Percentiles rank a stretch among this genome's conserved stretches.
These are phyloP conservation scores for Herpetotheres cachinnans DNA, from an alignment of 2,113 vertebrate species.

Conservation along the genomic window DNA sequence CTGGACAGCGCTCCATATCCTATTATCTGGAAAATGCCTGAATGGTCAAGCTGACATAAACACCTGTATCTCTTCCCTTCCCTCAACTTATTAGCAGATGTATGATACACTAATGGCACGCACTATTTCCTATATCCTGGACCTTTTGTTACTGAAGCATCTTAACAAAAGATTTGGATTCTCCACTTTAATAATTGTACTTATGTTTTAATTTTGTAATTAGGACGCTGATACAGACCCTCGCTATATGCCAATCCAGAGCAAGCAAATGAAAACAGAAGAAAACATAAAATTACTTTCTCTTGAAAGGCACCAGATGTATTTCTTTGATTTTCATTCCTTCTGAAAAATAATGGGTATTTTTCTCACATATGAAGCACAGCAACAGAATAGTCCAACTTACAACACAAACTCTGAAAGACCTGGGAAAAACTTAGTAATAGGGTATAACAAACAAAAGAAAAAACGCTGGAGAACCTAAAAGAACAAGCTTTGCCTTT, in stretches of 20 bases:
- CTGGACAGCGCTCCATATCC: not conserved
- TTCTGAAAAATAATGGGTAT: not conserved
- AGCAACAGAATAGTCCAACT: not conserved
- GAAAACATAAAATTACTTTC: not conserved
- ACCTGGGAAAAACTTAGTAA: fast-evolving
- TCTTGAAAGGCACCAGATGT: not conserved
- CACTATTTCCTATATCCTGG: not conserved
- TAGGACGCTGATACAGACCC: not conserved
- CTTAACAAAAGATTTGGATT: not conserved
- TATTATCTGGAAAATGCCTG: not conserved
- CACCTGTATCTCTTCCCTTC: not conserved
- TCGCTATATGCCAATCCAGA: not conserved
- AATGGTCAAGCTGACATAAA: not conserved
- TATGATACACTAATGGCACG: not conserved
- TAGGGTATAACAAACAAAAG: not conserved
- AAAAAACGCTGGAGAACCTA: not conserved
- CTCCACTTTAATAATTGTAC: not conserved
- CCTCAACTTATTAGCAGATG: not conserved
- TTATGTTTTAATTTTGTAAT: not conserved
- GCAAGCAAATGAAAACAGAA: not conserved
- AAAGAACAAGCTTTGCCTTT: not conserved
- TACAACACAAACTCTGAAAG: not conserved
- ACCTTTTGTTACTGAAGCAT: not conserved
- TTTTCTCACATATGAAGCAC: not conserved
- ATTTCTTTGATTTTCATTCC: not conserved